These are phyloP conservation scores for Diachrysia chrysitis DNA, from an alignment of 2,888 invertebrate genomes.

Conservation along the genomic window DNA sequence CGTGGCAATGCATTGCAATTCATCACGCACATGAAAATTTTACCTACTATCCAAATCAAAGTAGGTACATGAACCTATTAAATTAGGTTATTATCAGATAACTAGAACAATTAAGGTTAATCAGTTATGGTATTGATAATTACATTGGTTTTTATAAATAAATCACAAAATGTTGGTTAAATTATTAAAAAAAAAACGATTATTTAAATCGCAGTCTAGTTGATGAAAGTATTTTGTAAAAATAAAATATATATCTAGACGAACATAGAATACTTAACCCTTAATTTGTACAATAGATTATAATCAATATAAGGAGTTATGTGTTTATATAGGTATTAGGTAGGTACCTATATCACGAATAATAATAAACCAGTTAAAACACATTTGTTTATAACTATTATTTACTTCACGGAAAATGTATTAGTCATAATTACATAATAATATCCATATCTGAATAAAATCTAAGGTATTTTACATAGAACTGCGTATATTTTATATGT, in stretches of 20 bases:
- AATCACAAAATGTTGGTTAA: not conserved
- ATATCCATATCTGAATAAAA: constrained; percentile 1
- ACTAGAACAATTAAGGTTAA: not conserved
- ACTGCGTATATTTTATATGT: constrained; percentile 20
- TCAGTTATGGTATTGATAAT: not conserved
- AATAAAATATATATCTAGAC: too few relatives aligned
- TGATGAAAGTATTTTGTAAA: too few relatives aligned
- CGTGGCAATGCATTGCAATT: too few relatives aligned
- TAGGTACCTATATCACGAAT: too few relatives aligned
- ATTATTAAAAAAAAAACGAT: not conserved
- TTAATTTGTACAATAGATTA: too few relatives aligned
- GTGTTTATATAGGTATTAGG: not conserved
- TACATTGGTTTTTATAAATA: not conserved
- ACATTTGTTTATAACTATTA: not conserved
- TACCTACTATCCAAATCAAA: too few relatives aligned
- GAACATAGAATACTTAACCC: too few relatives aligned
- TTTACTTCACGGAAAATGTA: not conserved
- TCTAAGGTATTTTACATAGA: constrained; percentile 8
- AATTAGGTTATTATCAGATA: not conserved
- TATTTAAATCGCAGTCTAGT: too few relatives aligned
- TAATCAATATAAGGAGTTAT: too few relatives aligned
- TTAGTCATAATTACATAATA: not conserved
- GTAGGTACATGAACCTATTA: too few relatives aligned
- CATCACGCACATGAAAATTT: too few relatives aligned
- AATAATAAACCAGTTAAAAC: not conserved